A percentile compares a stretch with the other conserved stretches of the same genome.
Conservation (phyloP, 2,888 invertebrate genomes). For the Himalopsyche kuldschensis region DNA sequence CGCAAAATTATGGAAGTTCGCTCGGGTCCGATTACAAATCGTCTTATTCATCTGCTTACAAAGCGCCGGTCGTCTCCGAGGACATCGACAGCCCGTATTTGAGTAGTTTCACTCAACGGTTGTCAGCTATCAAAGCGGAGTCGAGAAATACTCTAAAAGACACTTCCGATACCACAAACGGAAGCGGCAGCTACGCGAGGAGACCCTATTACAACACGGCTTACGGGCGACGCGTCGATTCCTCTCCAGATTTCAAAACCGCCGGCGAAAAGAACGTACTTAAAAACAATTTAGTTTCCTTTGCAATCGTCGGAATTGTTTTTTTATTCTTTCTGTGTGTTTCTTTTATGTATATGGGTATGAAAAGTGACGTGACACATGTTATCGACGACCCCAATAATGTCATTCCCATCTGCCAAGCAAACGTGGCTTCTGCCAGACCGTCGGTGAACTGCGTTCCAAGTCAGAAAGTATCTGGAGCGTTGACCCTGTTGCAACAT, state of each 20-base stretch:
- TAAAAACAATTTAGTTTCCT: conserved; percentile 66
- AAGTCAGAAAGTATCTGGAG: conserved; percentile 62
- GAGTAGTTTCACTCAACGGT: conserved; percentile 69
- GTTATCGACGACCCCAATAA: conserved; percentile 60
- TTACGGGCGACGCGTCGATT: conserved; percentile 48
- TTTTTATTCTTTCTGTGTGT: conserved; percentile 68
- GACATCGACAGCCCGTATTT: conserved; percentile 69
- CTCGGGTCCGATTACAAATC: conserved; percentile 7
- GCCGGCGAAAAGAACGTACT: conserved; percentile 56
- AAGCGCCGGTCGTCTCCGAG: conserved; percentile 49
- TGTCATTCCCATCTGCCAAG: conserved; percentile 62
- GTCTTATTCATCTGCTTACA: conserved; percentile 44
- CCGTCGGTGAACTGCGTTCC: conserved; percentile 68
- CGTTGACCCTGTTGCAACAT: conserved; percentile 65
- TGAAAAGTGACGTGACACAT: conserved; percentile 61
- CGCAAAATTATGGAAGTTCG: conserved; percentile 47
- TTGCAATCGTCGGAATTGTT: conserved; percentile 63
- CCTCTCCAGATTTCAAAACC: conserved; percentile 50
- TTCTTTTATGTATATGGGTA: conserved; percentile 69
- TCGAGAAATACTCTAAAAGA: conserved; percentile 9
- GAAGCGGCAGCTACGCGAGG: conserved; percentile 45
- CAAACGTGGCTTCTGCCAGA: conserved; percentile 56
- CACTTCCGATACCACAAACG: conserved; percentile 53
- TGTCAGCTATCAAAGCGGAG: conserved; percentile 57
- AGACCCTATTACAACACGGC: conserved; percentile 51